These are phyloP conservation scores for Philonicus albiceps DNA, from an alignment of 2,888 invertebrate species.

Conservation along the genomic window DNA sequence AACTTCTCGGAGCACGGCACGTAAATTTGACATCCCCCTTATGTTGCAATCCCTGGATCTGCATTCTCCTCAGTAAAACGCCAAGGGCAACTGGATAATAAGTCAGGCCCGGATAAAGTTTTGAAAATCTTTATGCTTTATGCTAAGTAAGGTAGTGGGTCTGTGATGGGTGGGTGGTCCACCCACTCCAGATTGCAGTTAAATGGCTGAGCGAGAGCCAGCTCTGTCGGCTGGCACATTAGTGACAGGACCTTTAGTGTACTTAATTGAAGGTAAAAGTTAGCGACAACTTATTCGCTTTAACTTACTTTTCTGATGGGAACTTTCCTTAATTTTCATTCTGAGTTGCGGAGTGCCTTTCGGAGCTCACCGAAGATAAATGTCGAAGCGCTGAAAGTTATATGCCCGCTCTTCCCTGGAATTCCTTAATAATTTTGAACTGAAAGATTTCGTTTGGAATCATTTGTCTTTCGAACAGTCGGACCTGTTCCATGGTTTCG, in stretches of 20 bases:
- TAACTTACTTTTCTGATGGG: conserved; percentile 4
- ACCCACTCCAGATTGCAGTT: neutral
- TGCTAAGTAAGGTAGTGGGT: neutral
- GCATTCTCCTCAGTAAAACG: neutral
- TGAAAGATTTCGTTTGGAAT: neutral
- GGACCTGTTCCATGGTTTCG: neutral
- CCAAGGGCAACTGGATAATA: conserved; percentile 20
- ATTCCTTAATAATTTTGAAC: conserved; percentile 8
- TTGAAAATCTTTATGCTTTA: conserved; percentile 17
- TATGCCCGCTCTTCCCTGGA: neutral
- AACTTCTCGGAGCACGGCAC: conserved; percentile 22
- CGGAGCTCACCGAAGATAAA: neutral
- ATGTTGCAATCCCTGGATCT: neutral
- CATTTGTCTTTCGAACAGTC: conserved; percentile 9
- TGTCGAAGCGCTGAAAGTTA: neutral
- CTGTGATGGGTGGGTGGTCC: neutral
- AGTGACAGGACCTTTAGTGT: conserved; percentile 6
- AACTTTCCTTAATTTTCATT: conserved; percentile 14
- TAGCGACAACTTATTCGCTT: neutral
- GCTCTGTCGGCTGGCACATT: neutral
- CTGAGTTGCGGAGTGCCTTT: neutral
- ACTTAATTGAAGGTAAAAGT: conserved; percentile 34
- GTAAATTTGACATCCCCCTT: conserved; percentile 32
- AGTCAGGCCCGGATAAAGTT: conserved; percentile 5
- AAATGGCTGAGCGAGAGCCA: neutral